phyloP scores from a whole-genome alignment of 2,113 vertebrate species.

The Gymnorhina tibicen region DNA sequence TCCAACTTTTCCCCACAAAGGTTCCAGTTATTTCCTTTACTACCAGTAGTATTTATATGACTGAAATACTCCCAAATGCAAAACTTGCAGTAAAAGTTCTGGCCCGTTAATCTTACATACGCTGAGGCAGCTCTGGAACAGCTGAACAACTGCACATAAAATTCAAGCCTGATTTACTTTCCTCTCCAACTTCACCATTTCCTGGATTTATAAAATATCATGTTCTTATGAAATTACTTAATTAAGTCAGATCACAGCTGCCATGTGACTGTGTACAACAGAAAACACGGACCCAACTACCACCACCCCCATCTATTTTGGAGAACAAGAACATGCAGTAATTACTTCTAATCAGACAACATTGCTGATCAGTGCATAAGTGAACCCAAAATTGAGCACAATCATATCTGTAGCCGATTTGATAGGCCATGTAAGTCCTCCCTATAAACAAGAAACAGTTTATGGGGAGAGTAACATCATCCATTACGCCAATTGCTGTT shows the following conservation, averaged over 20 bases:
- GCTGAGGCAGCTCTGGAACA: background rate
- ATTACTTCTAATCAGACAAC: background rate
- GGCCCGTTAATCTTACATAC: background rate
- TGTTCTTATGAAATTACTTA: background rate
- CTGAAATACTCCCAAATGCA: background rate
- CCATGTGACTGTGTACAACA: background rate
- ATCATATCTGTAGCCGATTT: background rate
- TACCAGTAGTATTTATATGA: background rate
- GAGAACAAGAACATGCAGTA: background rate
- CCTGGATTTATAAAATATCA: background rate
- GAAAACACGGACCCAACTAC: background rate
- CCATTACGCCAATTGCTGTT: background rate
- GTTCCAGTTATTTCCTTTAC: background rate
- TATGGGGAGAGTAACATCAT: background rate
- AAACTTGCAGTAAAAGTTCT: background rate
- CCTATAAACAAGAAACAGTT: background rate
- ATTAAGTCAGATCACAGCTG: background rate
- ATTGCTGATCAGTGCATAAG: background rate
- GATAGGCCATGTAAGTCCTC: background rate
- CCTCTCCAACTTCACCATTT: background rate
- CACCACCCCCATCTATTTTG: background rate
- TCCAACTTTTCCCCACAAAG: background rate
- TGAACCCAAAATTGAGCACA: background rate
- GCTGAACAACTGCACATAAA: background rate
- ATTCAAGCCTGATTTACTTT: background rate